Percentiles rank a stretch among this genome's conserved stretches.
Evolutionary conservation across 2,888 invertebrate genomes (phyloP).

Genomic region (Brachyptera risi): DNA sequence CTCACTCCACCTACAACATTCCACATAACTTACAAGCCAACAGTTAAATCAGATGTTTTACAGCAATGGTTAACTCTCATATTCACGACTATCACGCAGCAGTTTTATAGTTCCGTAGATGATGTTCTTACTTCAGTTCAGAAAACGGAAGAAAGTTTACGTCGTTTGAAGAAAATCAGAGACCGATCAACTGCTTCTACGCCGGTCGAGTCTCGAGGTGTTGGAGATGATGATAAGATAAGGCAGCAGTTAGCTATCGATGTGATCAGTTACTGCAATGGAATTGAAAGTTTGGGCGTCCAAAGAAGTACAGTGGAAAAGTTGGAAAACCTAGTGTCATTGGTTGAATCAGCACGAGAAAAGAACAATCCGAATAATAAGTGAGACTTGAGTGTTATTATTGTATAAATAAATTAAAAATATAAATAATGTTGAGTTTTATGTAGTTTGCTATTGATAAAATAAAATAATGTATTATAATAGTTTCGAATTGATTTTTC

Average conservation of each 20-base stretch:
- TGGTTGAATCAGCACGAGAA: slow-evolving; percentile 59
- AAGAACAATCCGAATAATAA: slow-evolving; percentile 38
- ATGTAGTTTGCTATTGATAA: background rate
- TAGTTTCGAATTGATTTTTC: no score
- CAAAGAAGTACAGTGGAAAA: slow-evolving; percentile 55
- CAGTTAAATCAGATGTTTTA: slow-evolving; percentile 31
- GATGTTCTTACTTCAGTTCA: slow-evolving; percentile 91
- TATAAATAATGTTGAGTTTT: background rate
- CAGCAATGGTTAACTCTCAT: slow-evolving; percentile 45
- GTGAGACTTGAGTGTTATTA: background rate
- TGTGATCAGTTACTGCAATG: slow-evolving; percentile 67
- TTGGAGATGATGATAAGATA: slow-evolving; percentile 92
- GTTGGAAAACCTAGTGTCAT: slow-evolving; percentile 55
- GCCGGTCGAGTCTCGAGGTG: slow-evolving; percentile 52
- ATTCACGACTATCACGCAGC: slow-evolving; percentile 47
- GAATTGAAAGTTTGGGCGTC: slow-evolving; percentile 54
- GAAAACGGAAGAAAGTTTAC: slow-evolving; percentile 91
- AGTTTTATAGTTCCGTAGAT: slow-evolving; percentile 56
- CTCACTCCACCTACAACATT: slow-evolving; percentile 58
- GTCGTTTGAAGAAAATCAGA: slow-evolving; percentile 80
- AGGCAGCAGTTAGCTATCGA: slow-evolving; percentile 85
- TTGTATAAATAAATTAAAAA: background rate
- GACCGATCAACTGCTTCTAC: slow-evolving; percentile 50
- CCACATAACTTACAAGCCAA: slow-evolving; percentile 46
- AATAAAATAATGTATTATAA: background rate